A percentile compares a stretch with the other conserved stretches of the same genome.
phyloP scores from a whole-genome alignment of 2,797 vertebrate species.

The Neosilurus hyrtlii region DNA sequence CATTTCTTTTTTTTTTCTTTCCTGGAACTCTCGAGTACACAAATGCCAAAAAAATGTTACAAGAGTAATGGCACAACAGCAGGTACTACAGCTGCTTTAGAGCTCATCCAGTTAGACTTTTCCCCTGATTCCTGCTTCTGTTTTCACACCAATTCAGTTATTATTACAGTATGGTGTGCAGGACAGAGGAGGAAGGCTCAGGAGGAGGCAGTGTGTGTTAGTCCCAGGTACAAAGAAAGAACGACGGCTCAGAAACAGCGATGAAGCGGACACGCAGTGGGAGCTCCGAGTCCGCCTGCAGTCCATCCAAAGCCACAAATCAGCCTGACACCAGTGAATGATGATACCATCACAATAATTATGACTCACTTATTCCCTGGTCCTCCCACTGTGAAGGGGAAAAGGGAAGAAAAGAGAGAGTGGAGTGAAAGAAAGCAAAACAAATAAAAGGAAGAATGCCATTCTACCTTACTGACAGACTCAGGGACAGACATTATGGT shows the following conservation, averaged over 20 bases:
- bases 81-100: slow-evolving; percentile 26
- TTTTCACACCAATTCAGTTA: slow-evolving; percentile 25
- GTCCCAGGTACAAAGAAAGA: slow-evolving; percentile 24
- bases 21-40: neutral
- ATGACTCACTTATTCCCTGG: slow-evolving; percentile 55
- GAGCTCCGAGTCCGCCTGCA: slow-evolving; percentile 1
- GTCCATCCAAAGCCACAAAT: slow-evolving; percentile 44
- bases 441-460: slow-evolving; percentile 18
- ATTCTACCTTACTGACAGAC: slow-evolving; percentile 4
- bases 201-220: slow-evolving; percentile 12
- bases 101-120: neutral
- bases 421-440: slow-evolving; percentile 8
- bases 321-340: slow-evolving; percentile 29
- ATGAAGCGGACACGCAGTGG: neutral
- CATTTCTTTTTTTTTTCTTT: neutral
- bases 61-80: slow-evolving; percentile 17
- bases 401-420: slow-evolving; percentile 8
- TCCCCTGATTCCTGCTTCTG: slow-evolving; percentile 22
- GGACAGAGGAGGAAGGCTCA: neutral
- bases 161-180: slow-evolving; percentile 20
- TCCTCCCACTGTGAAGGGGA: neutral
- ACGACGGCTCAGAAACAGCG: neutral
- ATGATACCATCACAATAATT: slow-evolving; percentile 52
- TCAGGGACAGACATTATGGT: neutral
- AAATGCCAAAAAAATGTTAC: slow-evolving; percentile 9